phyloP scores from a whole-genome alignment of 2,797 vertebrate species.

The Glossophaga mutica region DNA sequence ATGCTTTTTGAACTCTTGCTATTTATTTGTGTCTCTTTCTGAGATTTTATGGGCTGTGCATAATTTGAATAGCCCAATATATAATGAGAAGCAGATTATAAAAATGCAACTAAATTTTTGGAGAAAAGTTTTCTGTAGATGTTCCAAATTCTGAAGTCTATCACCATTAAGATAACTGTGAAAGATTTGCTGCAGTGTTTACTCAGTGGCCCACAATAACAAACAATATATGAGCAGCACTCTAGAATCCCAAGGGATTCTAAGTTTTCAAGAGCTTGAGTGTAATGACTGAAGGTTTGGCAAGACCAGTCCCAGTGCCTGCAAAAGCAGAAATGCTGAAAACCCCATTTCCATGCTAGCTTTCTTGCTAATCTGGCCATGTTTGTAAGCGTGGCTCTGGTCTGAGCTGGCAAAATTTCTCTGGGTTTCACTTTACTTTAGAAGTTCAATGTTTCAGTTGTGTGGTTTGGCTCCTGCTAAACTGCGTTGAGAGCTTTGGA shows the following conservation, averaged over 20 bases:
- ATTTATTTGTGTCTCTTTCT: slow-evolving; percentile 42
- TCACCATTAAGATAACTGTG: slow-evolving; percentile 17
- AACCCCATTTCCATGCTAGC: not conserved
- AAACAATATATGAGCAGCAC: not conserved
- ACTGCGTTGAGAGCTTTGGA: not conserved
- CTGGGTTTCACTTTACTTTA: slow-evolving; percentile 56
- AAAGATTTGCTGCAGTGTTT: slow-evolving; percentile 16
- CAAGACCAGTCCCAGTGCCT: not conserved
- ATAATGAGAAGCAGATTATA: slow-evolving; percentile 59
- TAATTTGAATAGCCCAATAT: slow-evolving; percentile 48
- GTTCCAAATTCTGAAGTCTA: slow-evolving; percentile 28
- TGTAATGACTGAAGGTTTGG: not conserved
- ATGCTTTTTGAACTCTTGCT: slow-evolving; percentile 28
- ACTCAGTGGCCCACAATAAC: not conserved
- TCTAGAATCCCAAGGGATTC: not conserved
- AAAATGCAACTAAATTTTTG: not conserved
- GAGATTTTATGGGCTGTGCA: slow-evolving; percentile 46
- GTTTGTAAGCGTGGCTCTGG: slow-evolving; percentile 35
- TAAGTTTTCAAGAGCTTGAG: slow-evolving; percentile 20
- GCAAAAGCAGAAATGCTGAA: slow-evolving; percentile 36
- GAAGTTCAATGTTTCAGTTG: slow-evolving; percentile 13
- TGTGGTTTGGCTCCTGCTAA: slow-evolving; percentile 64
- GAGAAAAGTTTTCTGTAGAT: slow-evolving; percentile 11
- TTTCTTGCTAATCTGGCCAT: slow-evolving; percentile 27
- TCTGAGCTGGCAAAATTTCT: slow-evolving; percentile 32